Conservation (phyloP, 2,888 invertebrate species). For the Rhabditophanes sp. region DNA sequence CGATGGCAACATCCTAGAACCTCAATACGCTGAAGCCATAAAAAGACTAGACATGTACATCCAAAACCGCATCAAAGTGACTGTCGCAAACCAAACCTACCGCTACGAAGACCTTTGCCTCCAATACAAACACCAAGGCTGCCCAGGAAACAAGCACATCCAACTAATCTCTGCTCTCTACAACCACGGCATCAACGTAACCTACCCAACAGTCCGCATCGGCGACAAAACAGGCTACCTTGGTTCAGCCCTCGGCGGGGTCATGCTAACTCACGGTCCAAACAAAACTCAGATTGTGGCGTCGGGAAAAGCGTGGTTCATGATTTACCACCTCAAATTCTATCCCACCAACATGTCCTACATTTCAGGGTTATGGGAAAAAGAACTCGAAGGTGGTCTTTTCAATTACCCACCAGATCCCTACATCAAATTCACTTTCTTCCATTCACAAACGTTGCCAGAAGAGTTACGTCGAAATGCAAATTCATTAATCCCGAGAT, state of each 20-base stretch:
- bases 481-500: constrained; percentile 51
- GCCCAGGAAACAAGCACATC: constrained; percentile 35
- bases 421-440: constrained; percentile 36
- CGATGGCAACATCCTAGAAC: constrained; percentile 61
- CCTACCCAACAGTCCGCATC: constrained; percentile 37
- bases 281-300: constrained; percentile 25
- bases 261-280: constrained; percentile 24
- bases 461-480: constrained; percentile 82
- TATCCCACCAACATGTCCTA: constrained; percentile 32
- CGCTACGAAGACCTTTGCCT: constrained; percentile 38
- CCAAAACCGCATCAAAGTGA: constrained; percentile 22
- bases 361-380: constrained; percentile 42
- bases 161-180: constrained; percentile 35
- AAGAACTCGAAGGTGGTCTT: constrained; percentile 10
- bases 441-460: constrained; percentile 62
- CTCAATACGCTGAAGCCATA: constrained; percentile 46
- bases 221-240: constrained; percentile 39
- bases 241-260: constrained; percentile 38
- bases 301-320: constrained; percentile 38
- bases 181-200: constrained; percentile 35
- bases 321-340: constrained; percentile 43
- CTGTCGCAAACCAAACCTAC: constrained; percentile 23
- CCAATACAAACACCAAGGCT: constrained; percentile 20
- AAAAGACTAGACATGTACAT: constrained; percentile 34
- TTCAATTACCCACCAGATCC: constrained; percentile 14